Percentiles rank a stretch among this genome's conserved stretches.
Evolutionary conservation across 2,888 invertebrate genomes (phyloP).

Genomic region (Acronicta alni): DNA sequence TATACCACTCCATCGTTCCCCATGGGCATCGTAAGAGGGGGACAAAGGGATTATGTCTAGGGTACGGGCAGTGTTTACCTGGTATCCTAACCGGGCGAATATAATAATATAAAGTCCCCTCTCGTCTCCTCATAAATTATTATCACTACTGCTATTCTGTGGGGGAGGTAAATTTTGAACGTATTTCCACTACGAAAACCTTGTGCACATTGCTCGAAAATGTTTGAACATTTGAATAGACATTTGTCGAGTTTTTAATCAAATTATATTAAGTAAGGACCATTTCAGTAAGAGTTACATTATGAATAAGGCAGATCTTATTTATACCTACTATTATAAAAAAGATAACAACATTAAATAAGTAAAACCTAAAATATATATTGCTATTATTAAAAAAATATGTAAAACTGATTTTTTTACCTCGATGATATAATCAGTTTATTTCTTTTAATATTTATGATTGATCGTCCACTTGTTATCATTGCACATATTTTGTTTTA

Average conservation of each 20-base stretch:
- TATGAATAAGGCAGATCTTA: too few species aligned
- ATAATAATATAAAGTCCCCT: conserved; percentile 40
- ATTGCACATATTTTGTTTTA: conserved; percentile 43
- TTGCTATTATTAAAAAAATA: too few species aligned
- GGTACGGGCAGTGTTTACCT: conserved; percentile 42
- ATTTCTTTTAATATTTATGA: too few species aligned
- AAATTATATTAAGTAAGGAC: not conserved
- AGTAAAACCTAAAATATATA: too few species aligned
- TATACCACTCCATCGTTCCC: conserved; percentile 39
- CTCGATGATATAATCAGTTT: too few species aligned
- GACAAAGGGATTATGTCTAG: conserved; percentile 36
- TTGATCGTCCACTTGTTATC: too few species aligned
- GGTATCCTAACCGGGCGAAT: conserved; percentile 41
- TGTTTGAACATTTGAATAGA: conserved; percentile 1
- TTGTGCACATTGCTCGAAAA: not conserved
- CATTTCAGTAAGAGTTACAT: not conserved
- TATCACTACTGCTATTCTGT: conserved; percentile 15
- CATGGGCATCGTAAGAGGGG: conserved; percentile 37
- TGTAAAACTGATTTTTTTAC: too few species aligned
- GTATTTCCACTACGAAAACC: conserved; percentile 7
- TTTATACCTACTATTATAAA: too few species aligned
- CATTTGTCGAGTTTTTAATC: not conserved
- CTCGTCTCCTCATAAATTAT: conserved; percentile 32
- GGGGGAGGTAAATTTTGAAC: conserved; percentile 4
- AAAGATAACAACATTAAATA: too few species aligned